Evolutionary conservation across 1,140 invertebrate species (phyloP).

Genomic region (Heterodera schachtii): DNA sequence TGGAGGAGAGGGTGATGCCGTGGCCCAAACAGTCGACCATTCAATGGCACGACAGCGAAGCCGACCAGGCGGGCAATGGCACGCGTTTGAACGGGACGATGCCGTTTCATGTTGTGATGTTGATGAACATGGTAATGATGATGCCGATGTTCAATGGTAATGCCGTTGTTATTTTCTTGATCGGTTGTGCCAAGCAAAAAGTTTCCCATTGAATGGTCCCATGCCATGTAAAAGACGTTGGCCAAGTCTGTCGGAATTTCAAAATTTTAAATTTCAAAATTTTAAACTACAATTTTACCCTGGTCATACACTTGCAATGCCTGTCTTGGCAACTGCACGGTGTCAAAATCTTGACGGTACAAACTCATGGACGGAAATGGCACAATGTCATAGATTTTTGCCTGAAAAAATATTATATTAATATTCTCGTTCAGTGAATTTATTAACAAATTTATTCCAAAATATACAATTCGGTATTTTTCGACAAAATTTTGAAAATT

Average conservation of each 20-base stretch:
- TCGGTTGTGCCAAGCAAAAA: neutral
- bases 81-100: neutral
- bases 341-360: slow-evolving; percentile 24
- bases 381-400: slow-evolving; percentile 10
- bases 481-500: no score
- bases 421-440: no score
- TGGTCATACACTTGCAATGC: slow-evolving; percentile 10
- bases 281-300: neutral
- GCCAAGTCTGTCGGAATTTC: neutral
- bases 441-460: no score
- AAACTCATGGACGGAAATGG: slow-evolving; percentile 29
- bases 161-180: neutral
- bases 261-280: neutral
- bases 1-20: neutral
- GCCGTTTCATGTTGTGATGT: no score
- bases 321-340: slow-evolving; percentile 16
- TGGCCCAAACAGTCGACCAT: neutral
- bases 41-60: neutral
- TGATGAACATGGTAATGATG: no score
- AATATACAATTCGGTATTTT: no score
- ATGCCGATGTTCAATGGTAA: neutral
- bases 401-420: neutral
- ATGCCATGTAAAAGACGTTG: slow-evolving; percentile 20
- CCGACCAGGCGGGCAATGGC: slow-evolving; percentile 2
- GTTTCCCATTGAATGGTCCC: neutral